Conservation (phyloP, 2,888 invertebrate species). For the Rhabditoides inermis region DNA sequence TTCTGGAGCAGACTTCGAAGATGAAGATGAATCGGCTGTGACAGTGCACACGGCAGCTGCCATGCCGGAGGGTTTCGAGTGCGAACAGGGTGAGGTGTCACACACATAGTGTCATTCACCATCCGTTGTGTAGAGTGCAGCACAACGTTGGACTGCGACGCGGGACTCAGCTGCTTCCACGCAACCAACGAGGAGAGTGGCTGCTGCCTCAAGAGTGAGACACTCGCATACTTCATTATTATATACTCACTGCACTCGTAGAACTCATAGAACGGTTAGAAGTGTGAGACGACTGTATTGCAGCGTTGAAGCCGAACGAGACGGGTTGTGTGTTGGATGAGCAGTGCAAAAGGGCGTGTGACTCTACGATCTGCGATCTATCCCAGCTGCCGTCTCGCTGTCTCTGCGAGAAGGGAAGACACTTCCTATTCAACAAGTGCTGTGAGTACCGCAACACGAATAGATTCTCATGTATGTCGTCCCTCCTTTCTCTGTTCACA, state of each 20-base stretch:
- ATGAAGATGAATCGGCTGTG: too few species aligned
- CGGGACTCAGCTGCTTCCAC: conserved; percentile 37
- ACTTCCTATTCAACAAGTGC: conserved; percentile 48
- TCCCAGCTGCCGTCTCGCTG: conserved; percentile 29
- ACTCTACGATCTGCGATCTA: conserved; percentile 45
- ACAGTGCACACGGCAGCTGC: too few species aligned
- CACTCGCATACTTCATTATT: too few species aligned
- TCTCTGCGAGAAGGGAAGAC: conserved; percentile 40
- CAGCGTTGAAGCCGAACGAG: conserved; percentile 46
- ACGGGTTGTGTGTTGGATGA: conserved; percentile 47
- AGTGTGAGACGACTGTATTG: conserved; percentile 2
- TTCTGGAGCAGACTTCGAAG: too few species aligned
- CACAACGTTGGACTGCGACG: conserved; percentile 37
- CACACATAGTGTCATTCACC: too few species aligned
- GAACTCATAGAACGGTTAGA: too few species aligned
- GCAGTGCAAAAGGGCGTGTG: conserved; percentile 46
- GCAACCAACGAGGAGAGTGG: conserved; percentile 29
- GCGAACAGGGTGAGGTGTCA: too few species aligned
- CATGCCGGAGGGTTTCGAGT: too few species aligned
- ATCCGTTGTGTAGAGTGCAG: conserved; percentile 38
- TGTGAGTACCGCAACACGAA: too few species aligned
- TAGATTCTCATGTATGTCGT: too few species aligned
- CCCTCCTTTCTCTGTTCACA: too few species aligned
- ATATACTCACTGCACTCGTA: too few species aligned
- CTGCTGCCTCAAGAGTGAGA: conserved; percentile 35